Conservation (phyloP, 2,113 vertebrate genomes). For the Melanotaenia duboulayi region DNA sequence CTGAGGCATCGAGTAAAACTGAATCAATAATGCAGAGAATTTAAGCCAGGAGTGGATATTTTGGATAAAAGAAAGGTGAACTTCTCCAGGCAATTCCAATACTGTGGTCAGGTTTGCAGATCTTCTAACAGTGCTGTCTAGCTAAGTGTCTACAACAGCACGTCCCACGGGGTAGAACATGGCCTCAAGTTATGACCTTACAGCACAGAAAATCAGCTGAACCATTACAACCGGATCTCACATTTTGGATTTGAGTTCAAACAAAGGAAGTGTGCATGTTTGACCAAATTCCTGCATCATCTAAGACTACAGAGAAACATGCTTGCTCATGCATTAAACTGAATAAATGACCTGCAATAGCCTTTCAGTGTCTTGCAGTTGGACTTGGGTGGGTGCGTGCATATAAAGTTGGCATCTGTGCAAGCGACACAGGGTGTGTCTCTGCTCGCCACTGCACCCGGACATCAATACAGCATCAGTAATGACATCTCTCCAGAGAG, state of each 20-base stretch:
- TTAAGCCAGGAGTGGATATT: conserved; percentile 46
- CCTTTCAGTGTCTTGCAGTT: conserved; percentile 18
- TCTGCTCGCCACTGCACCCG: conserved; percentile 44
- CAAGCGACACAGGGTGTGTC: conserved; percentile 23
- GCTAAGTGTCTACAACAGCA: background rate
- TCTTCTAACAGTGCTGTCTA: conserved; percentile 13
- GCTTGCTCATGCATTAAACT: conserved; percentile 17
- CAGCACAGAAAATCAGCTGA: conserved; percentile 4
- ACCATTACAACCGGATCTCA: conserved; percentile 2
- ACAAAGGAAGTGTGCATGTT: background rate
- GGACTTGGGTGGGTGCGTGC: conserved; percentile 7
- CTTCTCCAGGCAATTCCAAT: conserved; percentile 40
- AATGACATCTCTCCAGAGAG: conserved; percentile 67
- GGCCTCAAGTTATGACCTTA: conserved; percentile 9
- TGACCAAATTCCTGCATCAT: background rate
- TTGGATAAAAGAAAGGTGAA: conserved; percentile 40
- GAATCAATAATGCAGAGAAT: conserved; percentile 65
- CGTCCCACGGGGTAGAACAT: conserved; percentile 13
- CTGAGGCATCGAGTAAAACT: conserved; percentile 34
- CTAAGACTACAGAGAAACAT: background rate
- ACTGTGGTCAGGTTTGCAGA: conserved; percentile 12
- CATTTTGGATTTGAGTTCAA: background rate
- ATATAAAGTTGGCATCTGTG: conserved; percentile 28
- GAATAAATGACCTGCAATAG: conserved; percentile 25
- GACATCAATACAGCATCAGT: conserved; percentile 65